Evolutionary conservation across 2,113 vertebrate species (phyloP).

Genomic region (Tragelaphus buxtoni): DNA sequence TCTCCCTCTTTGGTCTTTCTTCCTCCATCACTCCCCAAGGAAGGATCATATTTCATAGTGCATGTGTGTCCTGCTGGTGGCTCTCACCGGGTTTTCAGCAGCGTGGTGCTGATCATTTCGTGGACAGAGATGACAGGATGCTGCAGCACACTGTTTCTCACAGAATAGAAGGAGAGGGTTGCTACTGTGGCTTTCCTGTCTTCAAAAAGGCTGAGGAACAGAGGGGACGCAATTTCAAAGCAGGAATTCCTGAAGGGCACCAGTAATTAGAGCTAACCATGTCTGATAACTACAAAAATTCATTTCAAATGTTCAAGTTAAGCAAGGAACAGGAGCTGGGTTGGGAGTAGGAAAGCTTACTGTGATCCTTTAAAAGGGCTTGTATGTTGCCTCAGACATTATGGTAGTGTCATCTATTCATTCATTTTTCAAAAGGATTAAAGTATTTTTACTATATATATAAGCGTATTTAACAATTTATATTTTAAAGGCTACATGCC

Average conservation of each 20-base stretch:
- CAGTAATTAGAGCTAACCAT: constrained; percentile 32
- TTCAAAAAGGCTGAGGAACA: constrained; percentile 41
- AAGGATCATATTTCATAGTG: constrained; percentile 80
- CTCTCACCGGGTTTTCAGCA: constrained; percentile 67
- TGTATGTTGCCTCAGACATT: background rate
- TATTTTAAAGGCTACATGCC: constrained; percentile 28
- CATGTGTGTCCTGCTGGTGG: constrained; percentile 73
- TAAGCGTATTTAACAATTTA: constrained; percentile 31
- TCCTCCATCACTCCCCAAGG: constrained; percentile 70
- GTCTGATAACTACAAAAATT: background rate
- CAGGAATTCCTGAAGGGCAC: constrained; percentile 53
- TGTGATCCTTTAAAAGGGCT: background rate
- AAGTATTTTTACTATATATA: background rate
- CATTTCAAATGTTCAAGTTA: constrained; percentile 37
- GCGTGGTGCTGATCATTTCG: constrained; percentile 43
- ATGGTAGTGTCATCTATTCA: background rate
- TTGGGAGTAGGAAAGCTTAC: background rate
- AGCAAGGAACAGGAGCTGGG: background rate
- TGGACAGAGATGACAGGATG: background rate
- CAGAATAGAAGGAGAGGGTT: background rate
- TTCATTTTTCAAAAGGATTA: background rate
- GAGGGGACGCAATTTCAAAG: constrained; percentile 53
- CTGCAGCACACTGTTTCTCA: background rate
- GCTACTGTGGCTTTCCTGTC: background rate
- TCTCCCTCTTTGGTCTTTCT: constrained; percentile 72